phyloP scores from a whole-genome alignment of 2,797 vertebrate genomes.

The Denticeps clupeoides region DNA sequence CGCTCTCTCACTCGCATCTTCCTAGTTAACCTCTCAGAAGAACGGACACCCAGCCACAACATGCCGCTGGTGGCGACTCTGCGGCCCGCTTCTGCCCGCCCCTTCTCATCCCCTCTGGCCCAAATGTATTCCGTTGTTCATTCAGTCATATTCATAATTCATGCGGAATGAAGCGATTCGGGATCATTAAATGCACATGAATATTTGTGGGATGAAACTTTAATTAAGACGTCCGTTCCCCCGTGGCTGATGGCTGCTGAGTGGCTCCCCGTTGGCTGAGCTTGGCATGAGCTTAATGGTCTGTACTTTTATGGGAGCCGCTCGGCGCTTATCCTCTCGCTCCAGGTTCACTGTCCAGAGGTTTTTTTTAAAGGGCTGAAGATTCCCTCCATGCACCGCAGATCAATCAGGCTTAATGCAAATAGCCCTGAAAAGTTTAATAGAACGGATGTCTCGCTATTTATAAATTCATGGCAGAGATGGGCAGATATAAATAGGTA shows the following conservation, averaged over 20 bases:
- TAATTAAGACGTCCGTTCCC: conserved; percentile 45
- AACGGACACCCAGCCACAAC: conserved; percentile 15
- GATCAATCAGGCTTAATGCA: conserved; percentile 54
- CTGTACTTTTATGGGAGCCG: conserved; percentile 32
- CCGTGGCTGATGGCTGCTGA: conserved; percentile 30
- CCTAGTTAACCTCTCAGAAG: conserved; percentile 12
- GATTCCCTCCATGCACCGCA: conserved; percentile 26
- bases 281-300: conserved; percentile 34
- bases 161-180: conserved; percentile 49
- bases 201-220: conserved; percentile 54
- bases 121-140: conserved; percentile 19
- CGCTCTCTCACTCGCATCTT: conserved; percentile 19
- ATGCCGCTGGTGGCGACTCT: conserved; percentile 24
- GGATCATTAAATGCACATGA: conserved; percentile 54
- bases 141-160: conserved; percentile 56
- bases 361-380: conserved; percentile 29
- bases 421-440: conserved; percentile 26
- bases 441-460: conserved; percentile 39
- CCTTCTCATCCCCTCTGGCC: conserved; percentile 17
- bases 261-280: conserved; percentile 24
- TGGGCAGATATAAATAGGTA: conserved; percentile 21
- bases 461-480: conserved; percentile 35
- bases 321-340: conserved; percentile 25
- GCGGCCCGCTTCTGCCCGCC: conserved; percentile 13
- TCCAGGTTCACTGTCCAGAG: conserved; percentile 18